phyloP scores from a whole-genome alignment of 2,113 vertebrate species.

The Hydropotes inermis region DNA sequence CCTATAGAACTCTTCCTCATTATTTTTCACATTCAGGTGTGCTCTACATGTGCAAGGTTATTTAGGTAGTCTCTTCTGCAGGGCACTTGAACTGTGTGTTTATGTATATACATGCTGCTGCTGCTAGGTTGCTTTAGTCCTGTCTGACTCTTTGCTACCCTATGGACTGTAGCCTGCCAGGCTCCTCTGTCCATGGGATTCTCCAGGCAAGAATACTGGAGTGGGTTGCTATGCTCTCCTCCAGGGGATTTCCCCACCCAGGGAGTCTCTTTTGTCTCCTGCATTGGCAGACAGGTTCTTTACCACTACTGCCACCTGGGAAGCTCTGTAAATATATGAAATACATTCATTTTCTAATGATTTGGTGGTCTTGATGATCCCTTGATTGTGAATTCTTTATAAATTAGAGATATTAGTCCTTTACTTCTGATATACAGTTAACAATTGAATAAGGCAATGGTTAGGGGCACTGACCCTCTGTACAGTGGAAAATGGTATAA shows the following conservation, averaged over 20 bases:
- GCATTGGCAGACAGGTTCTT: background rate
- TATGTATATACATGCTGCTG: background rate
- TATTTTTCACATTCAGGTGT: background rate
- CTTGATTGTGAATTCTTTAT: background rate
- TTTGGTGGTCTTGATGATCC: background rate
- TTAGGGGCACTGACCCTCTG: background rate
- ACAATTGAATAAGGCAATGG: background rate
- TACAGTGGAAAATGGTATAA: background rate
- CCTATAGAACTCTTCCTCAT: background rate
- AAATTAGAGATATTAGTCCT: background rate
- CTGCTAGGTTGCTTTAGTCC: background rate
- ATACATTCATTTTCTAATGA: background rate
- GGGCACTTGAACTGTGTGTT: background rate
- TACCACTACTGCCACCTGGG: background rate
- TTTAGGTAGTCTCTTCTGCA: background rate
- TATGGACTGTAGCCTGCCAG: background rate
- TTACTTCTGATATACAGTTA: background rate
- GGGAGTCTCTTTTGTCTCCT: background rate
- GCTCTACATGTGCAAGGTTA: background rate
- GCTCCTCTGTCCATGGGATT: background rate
- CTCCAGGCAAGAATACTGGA: background rate
- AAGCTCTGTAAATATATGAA: background rate
- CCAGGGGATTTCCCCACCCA: background rate
- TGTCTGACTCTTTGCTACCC: background rate
- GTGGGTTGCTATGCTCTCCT: background rate